Conservation (phyloP, 2,888 invertebrate genomes). For the Drosophila antonietae region DNA sequence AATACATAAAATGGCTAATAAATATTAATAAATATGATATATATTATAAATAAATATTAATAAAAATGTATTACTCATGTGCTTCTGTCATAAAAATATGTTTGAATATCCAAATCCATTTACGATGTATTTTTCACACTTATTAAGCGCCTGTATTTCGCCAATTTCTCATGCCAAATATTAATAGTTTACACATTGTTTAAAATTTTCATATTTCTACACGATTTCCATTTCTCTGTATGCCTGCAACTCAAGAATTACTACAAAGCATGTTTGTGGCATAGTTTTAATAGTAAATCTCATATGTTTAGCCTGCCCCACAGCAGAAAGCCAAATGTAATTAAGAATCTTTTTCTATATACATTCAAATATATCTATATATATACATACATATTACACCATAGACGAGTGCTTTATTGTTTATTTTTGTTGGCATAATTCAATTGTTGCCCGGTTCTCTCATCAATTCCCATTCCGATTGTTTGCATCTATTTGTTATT, state of each 20-base stretch:
- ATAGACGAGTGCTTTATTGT: constrained; percentile 17
- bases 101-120: neutral
- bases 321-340: neutral
- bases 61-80: constrained; percentile 7
- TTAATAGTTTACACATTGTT: constrained; percentile 52
- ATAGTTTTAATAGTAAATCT: neutral
- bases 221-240: constrained; percentile 36
- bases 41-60: constrained; percentile 29
- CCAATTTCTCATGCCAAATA: constrained; percentile 45
- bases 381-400: neutral
- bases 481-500: constrained; percentile 5
- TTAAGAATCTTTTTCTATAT: neutral
- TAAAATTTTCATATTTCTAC: constrained; percentile 43
- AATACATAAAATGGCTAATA: constrained; percentile 16
- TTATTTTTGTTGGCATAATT: constrained; percentile 45
- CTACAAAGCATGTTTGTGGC: constrained; percentile 17
- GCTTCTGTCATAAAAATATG: neutral
- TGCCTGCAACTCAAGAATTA: constrained; percentile 22
- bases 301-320: constrained; percentile 1
- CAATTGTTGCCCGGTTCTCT: constrained; percentile 22
- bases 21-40: constrained; percentile 16
- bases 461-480: constrained; percentile 11
- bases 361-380: neutral
- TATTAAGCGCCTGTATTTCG: constrained; percentile 31
- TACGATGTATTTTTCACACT: constrained; percentile 44